Evolutionary conservation across 2,113 vertebrate species (phyloP).

Genomic region (Cercopithecus mona): DNA sequence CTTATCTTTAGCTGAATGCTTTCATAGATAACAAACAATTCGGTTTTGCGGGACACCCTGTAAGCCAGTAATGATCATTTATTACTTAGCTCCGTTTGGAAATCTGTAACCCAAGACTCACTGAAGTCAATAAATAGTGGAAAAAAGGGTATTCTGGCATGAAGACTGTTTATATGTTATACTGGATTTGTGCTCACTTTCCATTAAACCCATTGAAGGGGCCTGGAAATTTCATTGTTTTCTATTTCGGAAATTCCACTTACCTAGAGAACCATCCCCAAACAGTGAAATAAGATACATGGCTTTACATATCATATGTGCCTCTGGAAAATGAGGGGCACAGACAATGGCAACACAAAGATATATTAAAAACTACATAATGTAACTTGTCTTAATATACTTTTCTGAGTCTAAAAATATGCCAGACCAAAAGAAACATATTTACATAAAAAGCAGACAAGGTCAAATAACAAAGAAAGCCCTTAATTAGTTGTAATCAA

Average conservation of each 20-base stretch:
- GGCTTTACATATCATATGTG: conserved; percentile 54
- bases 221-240: conserved; percentile 61
- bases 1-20: conserved; percentile 71
- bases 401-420: conserved; percentile 94
- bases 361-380: conserved; percentile 91
- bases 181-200: conserved; percentile 61
- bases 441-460: conserved; percentile 99
- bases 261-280: conserved; percentile 51
- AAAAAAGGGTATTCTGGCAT: conserved; percentile 82
- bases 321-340: conserved; percentile 76
- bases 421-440: conserved; percentile 94
- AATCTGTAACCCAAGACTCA: conserved; percentile 77
- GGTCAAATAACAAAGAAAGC: conserved; percentile 99
- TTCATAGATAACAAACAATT: conserved; percentile 54
- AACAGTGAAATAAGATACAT: neutral
- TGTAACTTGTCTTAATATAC: conserved; percentile 93
- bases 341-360: conserved; percentile 85
- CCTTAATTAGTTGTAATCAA: conserved; percentile 99
- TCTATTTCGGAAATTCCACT: conserved; percentile 43
- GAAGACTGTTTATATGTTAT: conserved; percentile 80
- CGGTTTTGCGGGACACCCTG: conserved; percentile 74
- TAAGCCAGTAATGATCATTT: conserved; percentile 76
- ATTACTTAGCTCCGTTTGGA: conserved; percentile 69
- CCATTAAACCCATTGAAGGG: conserved; percentile 66
- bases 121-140: conserved; percentile 81